Base-by-base conservation (phyloP, 2,888 invertebrate genomes). In the Archips xylosteana region DNA sequence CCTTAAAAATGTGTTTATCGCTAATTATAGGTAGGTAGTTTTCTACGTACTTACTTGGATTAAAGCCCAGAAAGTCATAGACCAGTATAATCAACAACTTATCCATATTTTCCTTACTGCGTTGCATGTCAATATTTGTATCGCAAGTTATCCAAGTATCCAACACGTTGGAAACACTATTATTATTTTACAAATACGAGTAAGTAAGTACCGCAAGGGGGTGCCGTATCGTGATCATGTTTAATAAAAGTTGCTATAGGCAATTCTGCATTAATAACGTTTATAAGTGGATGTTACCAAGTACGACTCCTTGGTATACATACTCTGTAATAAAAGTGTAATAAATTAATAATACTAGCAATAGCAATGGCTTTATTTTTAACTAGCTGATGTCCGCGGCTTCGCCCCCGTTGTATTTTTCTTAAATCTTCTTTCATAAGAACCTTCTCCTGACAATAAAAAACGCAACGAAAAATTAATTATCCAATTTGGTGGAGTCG, bases 191-290 rank as follows among this genome's bases (percentile, higher is more conserved):
- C 49, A 36, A 70, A 65, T 51, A 51, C 49, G 23, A 70, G 61
- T 51, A 60, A 74, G 49, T 39, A 60, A 81, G 78, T 79, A 81
- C 82, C 78, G 77, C 82, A 85, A 82, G 81, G 76, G 79, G 80
- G 78, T 76, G 75, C 70, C 74, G 74, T 88, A 83, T 83, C 88
- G 86, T 89, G 87, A 75, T 85, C 78, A 80, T 81, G 83, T 79
- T 84, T 82, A 83, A 85, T 90, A 86, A 88, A 77, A 84, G 80
- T 81, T 80, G 81, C 85, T 86, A 86, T 83, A 79, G 84, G 81
- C 83, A 82, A 67, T 60, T 72, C 54, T 15, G 15, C 51, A 32
- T 42, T 13, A 51, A 69, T 47, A 62, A 51, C 39, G 23, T 54
- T 39, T 66, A 23, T 23, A 61, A 49, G 47, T 61, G 15, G 36